Base-by-base conservation (phyloP, 2,797 vertebrate genomes). In the Rhinella marina region DNA sequence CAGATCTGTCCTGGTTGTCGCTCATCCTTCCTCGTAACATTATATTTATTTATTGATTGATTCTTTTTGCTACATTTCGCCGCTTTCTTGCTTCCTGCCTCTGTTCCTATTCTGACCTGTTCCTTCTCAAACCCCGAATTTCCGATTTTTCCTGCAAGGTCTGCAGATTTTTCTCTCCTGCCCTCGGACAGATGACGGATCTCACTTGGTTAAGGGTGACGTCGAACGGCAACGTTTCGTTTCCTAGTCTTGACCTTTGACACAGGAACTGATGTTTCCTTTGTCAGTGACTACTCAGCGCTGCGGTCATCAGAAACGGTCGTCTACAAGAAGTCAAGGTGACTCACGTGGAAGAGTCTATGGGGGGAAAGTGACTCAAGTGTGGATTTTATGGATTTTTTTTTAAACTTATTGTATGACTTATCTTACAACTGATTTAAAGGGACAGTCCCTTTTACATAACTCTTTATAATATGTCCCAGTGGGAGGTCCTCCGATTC, bases 181-280 rank as follows among this genome's bases (percentile, higher is more conserved):
- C 56, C 32, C 73, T 73, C 29, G 80, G 50, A 87, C 48, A 81
- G 56, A 25, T 82, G 86, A 87, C 57, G 7, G 41, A 62, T 82
- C 12, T 77, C 2, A 21, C 19, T 56, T 32, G n/a, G 29, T 19
- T 6, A 7, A 1, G 54, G 41, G 10, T 87, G 86, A 82, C 41
- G 56, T 75, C 57, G 75, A 29, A 25, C 56, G 56, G 48, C 29
- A 19, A 0, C 13, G 41, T 85, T 77, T 62, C 13, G 9, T 29
- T 82, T 68, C 86, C 81, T 27, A 17, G 3, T 4, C 2, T 13
- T 54, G 72, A 73, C 86, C 86, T 83, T 13, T 66, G 59, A 83
- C 81, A 57, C n/a, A 0, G 80, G 48, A 66, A 66, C 80, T 50
- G 80, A 82, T 56, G 59, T 32, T 75, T 61, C 73, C 73, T 64